A percentile compares a stretch with the other conserved stretches of the same genome.
phyloP scores from a whole-genome alignment of 1,140 invertebrate genomes.

The Mactra quadrangularis region DNA sequence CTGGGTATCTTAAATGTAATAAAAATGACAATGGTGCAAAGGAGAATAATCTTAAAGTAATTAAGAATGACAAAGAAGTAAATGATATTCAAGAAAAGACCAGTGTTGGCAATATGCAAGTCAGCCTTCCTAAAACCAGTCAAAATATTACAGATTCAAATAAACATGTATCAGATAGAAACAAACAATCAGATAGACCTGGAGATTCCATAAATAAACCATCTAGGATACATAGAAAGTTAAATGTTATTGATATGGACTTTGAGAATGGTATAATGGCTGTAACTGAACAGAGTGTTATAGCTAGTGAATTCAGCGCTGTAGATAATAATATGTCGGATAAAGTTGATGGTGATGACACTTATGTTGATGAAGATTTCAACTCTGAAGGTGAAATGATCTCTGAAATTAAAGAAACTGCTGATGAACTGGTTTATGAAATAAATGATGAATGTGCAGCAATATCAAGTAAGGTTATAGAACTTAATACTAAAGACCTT shows the following conservation, averaged over 20 bases:
- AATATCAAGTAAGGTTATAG: too few species aligned
- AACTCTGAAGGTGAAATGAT: neutral
- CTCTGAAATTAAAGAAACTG: too few species aligned
- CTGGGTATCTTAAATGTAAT: neutral
- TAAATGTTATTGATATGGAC: conserved; percentile 38
- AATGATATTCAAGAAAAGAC: too few species aligned
- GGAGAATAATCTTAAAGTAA: too few species aligned
- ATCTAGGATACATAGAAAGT: neutral
- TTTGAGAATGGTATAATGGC: conserved; percentile 24
- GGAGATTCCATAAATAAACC: neutral
- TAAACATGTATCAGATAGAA: neutral
- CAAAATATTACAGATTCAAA: neutral
- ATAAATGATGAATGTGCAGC: too few species aligned
- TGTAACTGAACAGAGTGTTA: conserved; percentile 17
- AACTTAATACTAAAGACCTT: too few species aligned
- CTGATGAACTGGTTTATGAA: too few species aligned
- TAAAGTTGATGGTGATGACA: neutral
- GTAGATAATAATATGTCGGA: conserved; percentile 1
- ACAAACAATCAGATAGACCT: neutral
- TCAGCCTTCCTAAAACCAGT: too few species aligned
- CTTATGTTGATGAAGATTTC: conserved; percentile 15
- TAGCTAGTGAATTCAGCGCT: conserved; percentile 42
- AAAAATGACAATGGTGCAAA: neutral
- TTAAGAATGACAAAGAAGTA: too few species aligned
- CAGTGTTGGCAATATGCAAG: too few species aligned